Base-by-base conservation (phyloP, 2,113 vertebrate species). In the Phaethornis superciliosus region DNA sequence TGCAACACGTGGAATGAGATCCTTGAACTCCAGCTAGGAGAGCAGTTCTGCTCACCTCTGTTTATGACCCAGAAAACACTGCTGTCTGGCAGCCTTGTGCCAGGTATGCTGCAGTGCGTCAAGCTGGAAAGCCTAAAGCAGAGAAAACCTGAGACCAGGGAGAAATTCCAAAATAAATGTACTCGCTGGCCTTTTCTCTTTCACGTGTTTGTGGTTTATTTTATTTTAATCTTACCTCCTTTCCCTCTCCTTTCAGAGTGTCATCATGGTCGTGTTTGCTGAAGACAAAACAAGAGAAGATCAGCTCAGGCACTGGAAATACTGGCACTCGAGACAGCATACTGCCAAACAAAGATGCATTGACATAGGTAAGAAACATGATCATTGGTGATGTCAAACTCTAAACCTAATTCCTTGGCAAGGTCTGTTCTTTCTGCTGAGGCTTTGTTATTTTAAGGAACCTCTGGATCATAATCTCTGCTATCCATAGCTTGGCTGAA, bases 261-360 rank as follows among this genome's bases (percentile, higher is more conserved):
- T 99, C 47, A 98, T 99, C 96, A 99, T 99, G 99, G 99, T 99
- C 22, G 99, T 99, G 90, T 99, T 99, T 80, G 99, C 99, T 27
- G 99, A 99, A 89, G 99, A 99, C 97, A 99, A 99, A 97, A 99
- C 98, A 97, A 97, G 99, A 63, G 99, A 99, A 55, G 99, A 99
- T 86, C 99, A 99, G 97, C 98, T 99, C 32, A 98, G 99, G 88
- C 99, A 99, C 94, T 99, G 99, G 99, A 99, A 99, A 64, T 99
- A 99, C 94, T 99, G 99, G 99, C 99, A 99, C 97, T 99, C 99
- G 5, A 98, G 99, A 79, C 99, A 99, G 94, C 99, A 99, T 97
- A 99, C 99, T 0, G 99, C 99, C 40, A 99, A 99, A 92, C 99
- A 99, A 97, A 98, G 99, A 76, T 99, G 99, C 97, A 99, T 99